Conservation (phyloP, 2,888 invertebrate genomes). For the Stenchaetothrips biformis region DNA sequence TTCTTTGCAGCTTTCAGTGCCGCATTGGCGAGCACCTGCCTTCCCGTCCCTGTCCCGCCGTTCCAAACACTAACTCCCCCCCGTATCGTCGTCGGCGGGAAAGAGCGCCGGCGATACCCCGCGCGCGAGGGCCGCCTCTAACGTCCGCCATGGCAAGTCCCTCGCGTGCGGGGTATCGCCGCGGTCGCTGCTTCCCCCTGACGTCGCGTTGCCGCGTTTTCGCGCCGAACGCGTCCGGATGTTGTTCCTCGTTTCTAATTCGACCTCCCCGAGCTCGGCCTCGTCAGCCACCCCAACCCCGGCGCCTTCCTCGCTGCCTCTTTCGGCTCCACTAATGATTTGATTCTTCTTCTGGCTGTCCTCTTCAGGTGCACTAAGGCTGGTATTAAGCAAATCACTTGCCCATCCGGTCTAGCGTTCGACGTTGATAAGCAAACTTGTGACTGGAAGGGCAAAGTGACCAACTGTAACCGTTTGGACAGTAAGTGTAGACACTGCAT, state of each 20-base stretch:
- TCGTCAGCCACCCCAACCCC: neutral
- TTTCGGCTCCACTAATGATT: slow-evolving; percentile 40
- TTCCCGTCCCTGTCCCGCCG: too few species aligned
- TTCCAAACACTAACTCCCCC: too few species aligned
- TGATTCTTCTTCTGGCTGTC: slow-evolving; percentile 39
- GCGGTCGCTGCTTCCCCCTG: too few species aligned
- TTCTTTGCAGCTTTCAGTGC: neutral
- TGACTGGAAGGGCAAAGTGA: slow-evolving; percentile 98
- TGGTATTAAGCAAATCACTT: slow-evolving; percentile 94
- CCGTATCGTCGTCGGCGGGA: too few species aligned
- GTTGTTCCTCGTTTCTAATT: too few species aligned
- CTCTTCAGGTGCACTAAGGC: slow-evolving; percentile 83
- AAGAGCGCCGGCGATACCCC: too few species aligned
- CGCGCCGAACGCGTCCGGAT: too few species aligned
- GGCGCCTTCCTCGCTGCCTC: slow-evolving; percentile 48
- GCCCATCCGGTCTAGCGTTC: slow-evolving; percentile 94
- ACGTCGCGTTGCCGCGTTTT: too few species aligned
- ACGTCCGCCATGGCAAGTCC: too few species aligned
- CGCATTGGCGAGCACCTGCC: too few species aligned
- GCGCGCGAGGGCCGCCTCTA: too few species aligned
- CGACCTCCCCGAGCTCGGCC: neutral
- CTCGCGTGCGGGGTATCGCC: too few species aligned
- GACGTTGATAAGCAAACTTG: slow-evolving; percentile 97
- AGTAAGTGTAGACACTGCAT: slow-evolving; percentile 64
- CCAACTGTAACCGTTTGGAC: slow-evolving; percentile 92